These are phyloP conservation scores for Bagarius yarrelli DNA, from an alignment of 2,113 vertebrate species.

Conservation along the genomic window DNA sequence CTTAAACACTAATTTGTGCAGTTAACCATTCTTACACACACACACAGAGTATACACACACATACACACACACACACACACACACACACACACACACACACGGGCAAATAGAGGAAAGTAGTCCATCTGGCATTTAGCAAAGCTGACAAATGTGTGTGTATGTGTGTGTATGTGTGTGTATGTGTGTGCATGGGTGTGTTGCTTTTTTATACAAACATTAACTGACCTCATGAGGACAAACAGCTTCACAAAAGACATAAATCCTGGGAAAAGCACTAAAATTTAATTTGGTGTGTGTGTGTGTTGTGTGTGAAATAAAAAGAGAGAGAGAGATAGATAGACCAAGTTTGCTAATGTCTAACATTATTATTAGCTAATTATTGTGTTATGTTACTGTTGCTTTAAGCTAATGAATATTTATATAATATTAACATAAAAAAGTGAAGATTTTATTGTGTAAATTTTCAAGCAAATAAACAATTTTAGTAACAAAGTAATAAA, in stretches of 20 bases:
- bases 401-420: too few species aligned
- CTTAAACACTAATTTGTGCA: too few species aligned
- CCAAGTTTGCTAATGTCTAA: neutral
- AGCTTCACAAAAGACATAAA: neutral
- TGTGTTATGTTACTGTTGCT: neutral
- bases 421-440: too few species aligned
- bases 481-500: neutral
- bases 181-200: neutral
- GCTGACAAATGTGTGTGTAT: neutral
- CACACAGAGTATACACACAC: too few species aligned
- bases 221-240: neutral
- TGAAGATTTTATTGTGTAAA: neutral
- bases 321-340: neutral
- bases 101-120: neutral
- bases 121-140: slow-evolving; percentile 9
- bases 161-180: neutral
- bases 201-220: neutral
- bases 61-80: neutral
- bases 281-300: neutral
- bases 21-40: neutral
- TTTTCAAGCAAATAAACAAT: neutral
- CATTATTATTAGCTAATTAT: neutral
- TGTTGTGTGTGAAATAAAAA: neutral
- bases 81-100: slow-evolving; percentile 1
- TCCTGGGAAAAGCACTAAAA: neutral